These are phyloP conservation scores for Drosophila infuscata DNA, from an alignment of 2,888 invertebrate genomes.

Conservation along the genomic window DNA sequence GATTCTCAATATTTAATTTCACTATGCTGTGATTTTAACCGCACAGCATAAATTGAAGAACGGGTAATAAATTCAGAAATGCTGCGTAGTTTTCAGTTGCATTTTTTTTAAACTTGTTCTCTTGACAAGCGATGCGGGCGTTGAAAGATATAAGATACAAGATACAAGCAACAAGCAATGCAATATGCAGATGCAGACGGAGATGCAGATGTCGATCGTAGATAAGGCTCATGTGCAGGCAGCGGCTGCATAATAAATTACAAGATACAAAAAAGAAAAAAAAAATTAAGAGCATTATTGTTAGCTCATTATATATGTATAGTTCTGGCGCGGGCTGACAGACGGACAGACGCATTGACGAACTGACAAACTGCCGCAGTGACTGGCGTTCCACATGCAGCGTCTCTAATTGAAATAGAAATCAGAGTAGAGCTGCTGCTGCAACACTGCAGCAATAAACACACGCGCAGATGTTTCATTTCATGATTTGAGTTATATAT, in stretches of 20 bases:
- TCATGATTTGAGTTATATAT: constrained; percentile 63
- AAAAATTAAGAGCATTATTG: constrained; percentile 75
- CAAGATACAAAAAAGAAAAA: constrained; percentile 33
- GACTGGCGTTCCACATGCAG: constrained; percentile 64
- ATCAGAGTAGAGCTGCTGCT: constrained; percentile 51
- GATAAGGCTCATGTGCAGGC: constrained; percentile 42
- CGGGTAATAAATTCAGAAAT: constrained; percentile 62
- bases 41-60: constrained; percentile 68
- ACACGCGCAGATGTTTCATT: constrained; percentile 68
- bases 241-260: constrained; percentile 54
- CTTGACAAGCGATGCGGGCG: constrained; percentile 59
- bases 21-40: constrained; percentile 40
- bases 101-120: constrained; percentile 49
- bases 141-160: constrained; percentile 16
- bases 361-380: constrained; percentile 14
- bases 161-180: constrained; percentile 13
- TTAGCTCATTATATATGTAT: constrained; percentile 62
- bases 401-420: constrained; percentile 70
- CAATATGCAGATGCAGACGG: constrained; percentile 28
- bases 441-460: constrained; percentile 34
- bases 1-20: constrained; percentile 45
- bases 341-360: constrained; percentile 13
- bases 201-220: constrained; percentile 26
- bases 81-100: constrained; percentile 41
- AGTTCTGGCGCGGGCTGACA: constrained; percentile 24